Base-by-base conservation (phyloP, 2,113 vertebrate species). In the Chaenocephalus aceratus region DNA sequence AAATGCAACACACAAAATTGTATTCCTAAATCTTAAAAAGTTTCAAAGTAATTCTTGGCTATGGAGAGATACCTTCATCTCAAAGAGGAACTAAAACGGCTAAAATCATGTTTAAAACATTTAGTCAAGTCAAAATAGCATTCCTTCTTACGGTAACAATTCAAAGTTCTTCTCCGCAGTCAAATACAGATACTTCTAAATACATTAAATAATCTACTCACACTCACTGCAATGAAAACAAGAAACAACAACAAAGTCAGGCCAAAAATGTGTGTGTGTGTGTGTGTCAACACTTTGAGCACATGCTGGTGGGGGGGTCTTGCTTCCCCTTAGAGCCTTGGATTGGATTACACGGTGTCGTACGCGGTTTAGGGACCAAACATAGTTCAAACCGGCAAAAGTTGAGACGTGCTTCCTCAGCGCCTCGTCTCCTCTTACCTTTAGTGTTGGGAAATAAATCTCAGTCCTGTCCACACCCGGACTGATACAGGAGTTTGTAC, bases 291-390 rank as follows among this genome's bases (percentile, higher is more conserved):
- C 82, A 88, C 80, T 92, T 82, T 84, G 68, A 69, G 12, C 75
- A 11, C 57, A 66, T 48, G n/a, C 61, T 21, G 21, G 21, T 21
- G 21, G 21, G 21, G 21, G 82, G 74, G 82, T 88, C 79, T 48
- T 10, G 57, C 75, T 67, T 51, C 62, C 60, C 63, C 58, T 45
- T 69, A 65, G 83, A 83, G 79, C 73, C 70, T 3, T 3, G 67
- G 79, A 89, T 91, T 84, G 86, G 89, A 89, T 93, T 91, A 91
- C 82, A 83, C 18, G 6, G 74, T 61, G 82, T 82, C 21, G 18
- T 16, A 54, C 58, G 4, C 44, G 52, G 80, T 45, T 89, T 79
- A 88, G 59, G 18, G 66, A 85, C 63, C 73, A 87, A 79, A 80
- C 77, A 54, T 18, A 86, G 85, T 83, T 86, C 69, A 77, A 30